Percentiles rank a stretch among this genome's conserved stretches.
phyloP scores from a whole-genome alignment of 2,888 invertebrate species.

The Mesodorylaimus sp. region DNA sequence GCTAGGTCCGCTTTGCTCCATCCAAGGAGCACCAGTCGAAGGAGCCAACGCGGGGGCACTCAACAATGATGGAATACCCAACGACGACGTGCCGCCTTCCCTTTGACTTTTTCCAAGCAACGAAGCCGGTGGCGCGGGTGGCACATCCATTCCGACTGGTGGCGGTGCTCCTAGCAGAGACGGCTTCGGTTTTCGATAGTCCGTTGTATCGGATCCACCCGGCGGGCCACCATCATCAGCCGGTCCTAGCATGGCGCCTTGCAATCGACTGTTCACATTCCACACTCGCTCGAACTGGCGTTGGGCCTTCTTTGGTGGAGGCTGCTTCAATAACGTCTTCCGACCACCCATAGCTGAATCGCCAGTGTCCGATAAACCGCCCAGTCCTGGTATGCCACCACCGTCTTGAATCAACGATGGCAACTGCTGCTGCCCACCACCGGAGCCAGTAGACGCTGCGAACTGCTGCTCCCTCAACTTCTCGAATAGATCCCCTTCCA shows the following conservation, averaged over 20 bases:
- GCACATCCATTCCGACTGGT: not conserved
- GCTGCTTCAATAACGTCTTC: conserved; percentile 18
- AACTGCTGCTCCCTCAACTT: too few relatives aligned
- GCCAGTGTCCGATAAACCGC: not conserved
- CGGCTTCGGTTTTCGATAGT: not conserved
- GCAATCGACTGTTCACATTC: conserved; percentile 6
- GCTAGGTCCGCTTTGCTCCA: too few relatives aligned
- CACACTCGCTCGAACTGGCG: conserved; percentile 26
- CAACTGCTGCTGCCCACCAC: too few relatives aligned
- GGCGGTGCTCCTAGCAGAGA: not conserved
- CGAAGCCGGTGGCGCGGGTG: too few relatives aligned
- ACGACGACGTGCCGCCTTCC: too few relatives aligned
- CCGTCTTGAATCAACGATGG: too few relatives aligned
- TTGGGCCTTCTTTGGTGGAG: conserved; percentile 26
- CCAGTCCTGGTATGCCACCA: conserved; percentile 2
- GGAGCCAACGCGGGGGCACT: too few relatives aligned
- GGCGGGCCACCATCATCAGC: not conserved
- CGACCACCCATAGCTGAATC: conserved; percentile 15
- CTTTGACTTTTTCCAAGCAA: too few relatives aligned
- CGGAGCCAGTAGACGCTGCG: too few relatives aligned
- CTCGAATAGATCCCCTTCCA: conserved; percentile 68
- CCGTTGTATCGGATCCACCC: not conserved
- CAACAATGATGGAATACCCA: too few relatives aligned
- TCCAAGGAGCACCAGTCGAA: too few relatives aligned
- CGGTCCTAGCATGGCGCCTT: too few relatives aligned